Evolutionary conservation across 2,113 vertebrate genomes (phyloP).

Genomic region (Asarcornis scutulata): DNA sequence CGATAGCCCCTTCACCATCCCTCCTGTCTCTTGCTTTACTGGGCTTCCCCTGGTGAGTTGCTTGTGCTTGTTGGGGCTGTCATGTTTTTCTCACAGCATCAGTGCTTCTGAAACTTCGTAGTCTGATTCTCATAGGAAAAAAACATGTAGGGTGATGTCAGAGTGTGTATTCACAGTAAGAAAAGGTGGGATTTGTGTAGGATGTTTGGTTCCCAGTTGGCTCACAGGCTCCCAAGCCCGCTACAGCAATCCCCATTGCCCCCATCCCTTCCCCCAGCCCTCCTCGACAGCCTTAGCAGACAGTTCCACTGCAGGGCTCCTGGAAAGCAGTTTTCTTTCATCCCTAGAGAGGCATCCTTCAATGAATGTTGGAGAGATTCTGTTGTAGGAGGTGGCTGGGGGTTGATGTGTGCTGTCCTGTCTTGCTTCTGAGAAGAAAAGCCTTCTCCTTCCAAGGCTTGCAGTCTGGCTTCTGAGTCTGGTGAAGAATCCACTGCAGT

Average conservation of each 20-base stretch:
- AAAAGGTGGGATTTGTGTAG: neutral
- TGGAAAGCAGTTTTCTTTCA: neutral
- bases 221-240: accelerated
- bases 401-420: neutral
- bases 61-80: neutral
- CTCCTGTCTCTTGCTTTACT: neutral
- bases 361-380: neutral
- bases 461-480: neutral
- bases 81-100: neutral
- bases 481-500: neutral
- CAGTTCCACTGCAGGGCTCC: neutral
- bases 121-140: neutral
- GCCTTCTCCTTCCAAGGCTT: neutral
- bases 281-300: neutral
- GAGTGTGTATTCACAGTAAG: accelerated
- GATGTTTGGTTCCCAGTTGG: neutral
- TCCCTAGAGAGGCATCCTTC: neutral
- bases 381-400: neutral
- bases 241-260: neutral
- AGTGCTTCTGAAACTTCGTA: neutral
- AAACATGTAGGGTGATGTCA: accelerated
- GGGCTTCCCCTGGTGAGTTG: neutral
- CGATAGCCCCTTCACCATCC: neutral
- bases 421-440: neutral
- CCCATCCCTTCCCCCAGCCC: neutral